Evolutionary conservation across 2,797 vertebrate genomes (phyloP), one percentile per base, ranked within the genome.

Genomic region (Hipposideros larvatus): DNA sequence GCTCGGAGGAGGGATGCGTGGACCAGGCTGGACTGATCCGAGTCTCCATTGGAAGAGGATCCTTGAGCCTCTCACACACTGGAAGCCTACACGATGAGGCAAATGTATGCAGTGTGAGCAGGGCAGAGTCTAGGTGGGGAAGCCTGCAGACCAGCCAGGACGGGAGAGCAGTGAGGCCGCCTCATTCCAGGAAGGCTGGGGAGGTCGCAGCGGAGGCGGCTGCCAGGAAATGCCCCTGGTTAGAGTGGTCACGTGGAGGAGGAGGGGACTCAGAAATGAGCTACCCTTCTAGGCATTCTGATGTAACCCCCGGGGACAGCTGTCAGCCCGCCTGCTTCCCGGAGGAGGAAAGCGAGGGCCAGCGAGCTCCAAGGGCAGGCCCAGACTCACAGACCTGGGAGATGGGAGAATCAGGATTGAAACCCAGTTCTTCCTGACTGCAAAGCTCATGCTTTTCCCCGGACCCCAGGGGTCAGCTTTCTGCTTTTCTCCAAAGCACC

Each of bases 1-100:
- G 78, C 87, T 96, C 78, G 2, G 75, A 87, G 80, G 21, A 92
- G 87, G 82, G 46, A 87, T 3, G 19, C 90, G 74, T 91, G 92
- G 86, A 68, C 55, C 0, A 0, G 9, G n/a, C 37, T 8, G 41
- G 61, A 48, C 46, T 4, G 10, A 26, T 41, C 82, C 41, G 16
- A 0, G 37, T 86, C 80, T 21, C 83, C 26, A 0, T 1, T 28
- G 31, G 21, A 70, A 31, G 14, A 66, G 34, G 34, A 11, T 16
- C 18, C n/a, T 41, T 28, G 31, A 15, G 16, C 28, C n/a, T 94
- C 34, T 14, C 4, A 31, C 73, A 86, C 16, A 31, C 31, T 37
- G 9, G 21, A 59, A 37, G 22, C 51, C 31, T 13, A 2, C 5
- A 26, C 34, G 61, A 41, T 28, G 31, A 61, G 11, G 43, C 31